Evolutionary conservation across 2,113 vertebrate genomes (phyloP).

Genomic region (Anguilla japonica): DNA sequence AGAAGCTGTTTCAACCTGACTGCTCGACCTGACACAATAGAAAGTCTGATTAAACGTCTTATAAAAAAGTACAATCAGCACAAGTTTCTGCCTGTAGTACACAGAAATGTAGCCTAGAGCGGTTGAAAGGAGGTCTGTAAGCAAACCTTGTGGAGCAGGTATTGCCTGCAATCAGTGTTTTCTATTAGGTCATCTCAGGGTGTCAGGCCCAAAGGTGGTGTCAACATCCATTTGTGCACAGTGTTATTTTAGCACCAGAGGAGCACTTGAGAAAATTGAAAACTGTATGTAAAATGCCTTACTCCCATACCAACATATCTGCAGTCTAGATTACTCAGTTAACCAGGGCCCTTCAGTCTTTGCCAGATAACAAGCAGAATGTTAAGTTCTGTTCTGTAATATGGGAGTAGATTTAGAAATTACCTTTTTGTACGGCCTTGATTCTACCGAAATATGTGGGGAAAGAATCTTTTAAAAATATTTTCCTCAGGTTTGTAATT

Average conservation of each 20-base stretch:
- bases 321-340: conserved; percentile 36
- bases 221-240: conserved; percentile 8
- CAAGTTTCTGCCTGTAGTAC: conserved; percentile 23
- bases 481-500: background rate
- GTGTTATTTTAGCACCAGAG: conserved; percentile 4
- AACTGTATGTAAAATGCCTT: conserved; percentile 22
- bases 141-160: conserved; percentile 28
- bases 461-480: background rate
- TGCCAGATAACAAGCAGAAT: conserved; percentile 34
- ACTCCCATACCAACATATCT: conserved; percentile 39
- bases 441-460: background rate
- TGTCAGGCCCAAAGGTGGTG: conserved; percentile 23
- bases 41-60: background rate
- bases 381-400: conserved; percentile 32
- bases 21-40: background rate
- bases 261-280: background rate
- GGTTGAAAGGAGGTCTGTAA: conserved; percentile 14
- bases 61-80: conserved; percentile 5
- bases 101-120: conserved; percentile 1
- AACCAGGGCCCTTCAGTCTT: conserved; percentile 17
- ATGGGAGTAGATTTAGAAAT: conserved; percentile 22
- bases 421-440: background rate
- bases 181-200: conserved; percentile 39
- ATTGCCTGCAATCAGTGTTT: conserved; percentile 35
- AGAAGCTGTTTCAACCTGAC: conserved; percentile 24